Conservation (phyloP, 2,888 invertebrate genomes). For the Parochlus steinenii region DNA sequence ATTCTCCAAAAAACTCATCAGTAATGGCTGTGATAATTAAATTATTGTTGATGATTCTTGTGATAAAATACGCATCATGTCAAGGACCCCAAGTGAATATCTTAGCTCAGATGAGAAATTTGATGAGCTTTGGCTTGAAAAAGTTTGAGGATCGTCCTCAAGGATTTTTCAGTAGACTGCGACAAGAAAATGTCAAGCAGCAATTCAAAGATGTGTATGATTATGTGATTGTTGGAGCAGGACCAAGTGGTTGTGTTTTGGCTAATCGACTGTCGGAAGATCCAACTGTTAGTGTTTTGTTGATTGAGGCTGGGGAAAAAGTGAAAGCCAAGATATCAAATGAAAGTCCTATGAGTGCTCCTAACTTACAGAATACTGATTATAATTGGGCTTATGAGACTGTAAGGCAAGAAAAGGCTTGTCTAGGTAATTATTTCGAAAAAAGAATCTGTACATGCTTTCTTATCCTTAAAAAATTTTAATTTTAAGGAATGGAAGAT, state of each 20-base stretch:
- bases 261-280: slow-evolving; percentile 12
- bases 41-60: too few relatives aligned
- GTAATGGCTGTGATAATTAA: too few relatives aligned
- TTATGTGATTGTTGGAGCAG: slow-evolving; percentile 22
- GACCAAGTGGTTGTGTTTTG: slow-evolving; percentile 50
- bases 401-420: slow-evolving; percentile 28
- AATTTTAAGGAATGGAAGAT: slow-evolving; percentile 20
- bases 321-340: background rate
- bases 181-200: too few relatives aligned
- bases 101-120: too few relatives aligned
- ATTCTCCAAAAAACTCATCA: too few relatives aligned
- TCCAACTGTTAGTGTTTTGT: slow-evolving; percentile 17
- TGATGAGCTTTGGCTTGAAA: too few relatives aligned
- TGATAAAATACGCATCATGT: too few relatives aligned
- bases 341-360: slow-evolving; percentile 38
- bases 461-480: background rate
- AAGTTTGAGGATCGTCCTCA: too few relatives aligned
- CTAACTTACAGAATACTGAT: slow-evolving; percentile 35
- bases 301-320: slow-evolving; percentile 33
- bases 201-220: too few relatives aligned
- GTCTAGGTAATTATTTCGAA: slow-evolving; percentile 25
- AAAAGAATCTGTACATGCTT: background rate
- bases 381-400: slow-evolving; percentile 25
- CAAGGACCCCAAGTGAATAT: too few relatives aligned
- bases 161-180: too few relatives aligned